A percentile compares a stretch with the other conserved stretches of the same genome.
Conservation (phyloP, 2,888 invertebrate species). For the Drosophila gaucha region DNA sequence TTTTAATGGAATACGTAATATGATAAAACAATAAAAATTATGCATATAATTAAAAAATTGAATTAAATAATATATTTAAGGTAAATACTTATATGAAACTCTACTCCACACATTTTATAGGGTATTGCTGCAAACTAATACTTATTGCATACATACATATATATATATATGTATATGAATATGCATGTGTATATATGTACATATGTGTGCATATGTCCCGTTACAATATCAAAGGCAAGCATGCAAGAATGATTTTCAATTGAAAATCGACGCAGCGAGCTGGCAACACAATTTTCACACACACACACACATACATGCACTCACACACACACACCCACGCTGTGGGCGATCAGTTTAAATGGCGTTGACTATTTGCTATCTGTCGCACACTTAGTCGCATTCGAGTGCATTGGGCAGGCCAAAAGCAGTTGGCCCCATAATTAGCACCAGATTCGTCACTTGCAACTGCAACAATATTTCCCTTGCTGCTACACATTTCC, state of each 20-base stretch:
- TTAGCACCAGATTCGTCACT: slow-evolving; percentile 43
- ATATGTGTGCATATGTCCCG: slow-evolving; percentile 2
- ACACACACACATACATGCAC: not conserved
- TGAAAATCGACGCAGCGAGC: slow-evolving; percentile 62
- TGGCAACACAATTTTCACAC: slow-evolving; percentile 54
- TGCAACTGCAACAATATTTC: slow-evolving; percentile 27
- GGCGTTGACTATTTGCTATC: slow-evolving; percentile 61
- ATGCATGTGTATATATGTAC: slow-evolving; percentile 1
- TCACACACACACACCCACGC: slow-evolving; percentile 7
- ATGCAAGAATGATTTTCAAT: slow-evolving; percentile 65
- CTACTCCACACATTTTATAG: not conserved
- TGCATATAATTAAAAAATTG: not conserved
- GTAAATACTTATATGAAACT: too few species aligned
- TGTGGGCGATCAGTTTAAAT: slow-evolving; percentile 54
- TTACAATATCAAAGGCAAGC: slow-evolving; percentile 45
- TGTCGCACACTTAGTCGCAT: slow-evolving; percentile 51
- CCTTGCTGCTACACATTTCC: slow-evolving; percentile 41
- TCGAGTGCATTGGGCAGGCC: slow-evolving; percentile 35
- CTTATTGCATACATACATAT: not conserved
- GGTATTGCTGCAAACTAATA: not conserved
- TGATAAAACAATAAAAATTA: not conserved
- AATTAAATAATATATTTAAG: not conserved
- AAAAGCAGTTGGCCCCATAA: slow-evolving; percentile 28
- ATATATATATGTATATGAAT: not conserved
- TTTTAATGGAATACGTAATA: not conserved